Percentiles rank a stretch among this genome's conserved stretches.
phyloP scores from a whole-genome alignment of 2,113 vertebrate genomes.

The Campylorhamphus procurvoides region DNA sequence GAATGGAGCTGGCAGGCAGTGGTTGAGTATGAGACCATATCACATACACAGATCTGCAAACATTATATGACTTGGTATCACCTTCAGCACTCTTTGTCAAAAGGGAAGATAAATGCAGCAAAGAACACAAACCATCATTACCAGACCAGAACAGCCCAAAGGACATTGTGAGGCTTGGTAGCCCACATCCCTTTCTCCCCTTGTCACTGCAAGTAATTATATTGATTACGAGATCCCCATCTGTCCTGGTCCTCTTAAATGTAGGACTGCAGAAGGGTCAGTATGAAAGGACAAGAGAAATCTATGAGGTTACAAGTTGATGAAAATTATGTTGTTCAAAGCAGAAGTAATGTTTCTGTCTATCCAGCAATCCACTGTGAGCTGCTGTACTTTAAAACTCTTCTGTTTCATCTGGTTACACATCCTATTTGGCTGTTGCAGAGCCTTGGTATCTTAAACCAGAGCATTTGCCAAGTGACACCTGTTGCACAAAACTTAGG shows the following conservation, averaged over 20 bases:
- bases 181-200: background rate
- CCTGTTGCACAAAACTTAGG: background rate
- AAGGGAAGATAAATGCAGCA: background rate
- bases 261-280: background rate
- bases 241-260: background rate
- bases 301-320: background rate
- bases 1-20: background rate
- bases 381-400: background rate
- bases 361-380: background rate
- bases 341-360: background rate
- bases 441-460: background rate
- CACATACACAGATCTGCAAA: background rate
- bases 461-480: background rate
- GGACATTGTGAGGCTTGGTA: background rate
- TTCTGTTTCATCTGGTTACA: background rate
- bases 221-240: background rate
- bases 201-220: background rate
- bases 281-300: background rate
- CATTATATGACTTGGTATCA: accelerated
- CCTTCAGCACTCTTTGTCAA: background rate
- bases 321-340: background rate
- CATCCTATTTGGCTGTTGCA: background rate
- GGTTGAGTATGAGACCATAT: background rate
- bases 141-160: background rate
- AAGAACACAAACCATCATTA: background rate